A percentile compares a stretch with the other conserved stretches of the same genome.
phyloP scores from a whole-genome alignment of 2,113 vertebrate species.

The Alaudala cheleensis region DNA sequence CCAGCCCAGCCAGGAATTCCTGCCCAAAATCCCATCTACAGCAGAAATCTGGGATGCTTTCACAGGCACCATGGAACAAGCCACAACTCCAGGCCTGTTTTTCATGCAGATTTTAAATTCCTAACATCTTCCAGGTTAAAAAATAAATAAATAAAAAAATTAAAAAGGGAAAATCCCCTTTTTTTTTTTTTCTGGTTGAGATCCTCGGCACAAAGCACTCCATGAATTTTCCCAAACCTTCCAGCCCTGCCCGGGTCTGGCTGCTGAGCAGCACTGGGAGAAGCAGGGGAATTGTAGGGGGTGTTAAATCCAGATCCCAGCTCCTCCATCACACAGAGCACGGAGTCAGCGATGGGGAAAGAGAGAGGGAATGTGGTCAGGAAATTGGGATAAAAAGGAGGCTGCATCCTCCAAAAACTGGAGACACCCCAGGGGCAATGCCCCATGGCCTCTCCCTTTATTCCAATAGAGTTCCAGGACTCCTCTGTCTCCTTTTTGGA shows the following conservation, averaged over 20 bases:
- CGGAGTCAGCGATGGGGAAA: neutral
- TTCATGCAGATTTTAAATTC: neutral
- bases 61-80: neutral
- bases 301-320: neutral
- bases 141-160: neutral
- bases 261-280: neutral
- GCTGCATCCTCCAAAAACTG: too few species aligned
- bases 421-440: too few species aligned
- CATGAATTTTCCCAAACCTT: neutral
- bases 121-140: neutral
- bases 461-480: too few species aligned
- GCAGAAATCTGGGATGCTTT: neutral
- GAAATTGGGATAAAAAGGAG: too few species aligned
- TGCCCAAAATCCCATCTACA: accelerated
- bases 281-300: neutral
- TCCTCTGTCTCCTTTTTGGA: too few species aligned
- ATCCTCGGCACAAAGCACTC: neutral
- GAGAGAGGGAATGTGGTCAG: too few species aligned
- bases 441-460: too few species aligned
- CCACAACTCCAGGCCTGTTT: neutral
- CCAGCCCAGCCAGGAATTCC: neutral
- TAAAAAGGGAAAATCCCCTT: neutral
- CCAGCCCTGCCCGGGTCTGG: neutral
- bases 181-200: neutral
- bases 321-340: neutral